Conservation (phyloP, 2,888 invertebrate genomes). For the Chelonus formosanus region DNA sequence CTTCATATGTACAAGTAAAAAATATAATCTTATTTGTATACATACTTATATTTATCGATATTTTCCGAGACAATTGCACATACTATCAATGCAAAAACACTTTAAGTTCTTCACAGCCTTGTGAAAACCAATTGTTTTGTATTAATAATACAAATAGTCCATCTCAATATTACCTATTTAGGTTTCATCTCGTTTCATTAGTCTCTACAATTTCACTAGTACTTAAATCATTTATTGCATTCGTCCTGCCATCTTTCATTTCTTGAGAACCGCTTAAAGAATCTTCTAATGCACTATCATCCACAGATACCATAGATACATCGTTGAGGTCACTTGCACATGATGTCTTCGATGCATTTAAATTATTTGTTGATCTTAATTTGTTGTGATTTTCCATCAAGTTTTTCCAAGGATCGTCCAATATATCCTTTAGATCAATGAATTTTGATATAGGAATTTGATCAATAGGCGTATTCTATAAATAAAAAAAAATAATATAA, state of each 20-base stretch:
- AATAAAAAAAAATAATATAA: constrained; percentile 35
- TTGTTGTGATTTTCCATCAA: constrained; percentile 34
- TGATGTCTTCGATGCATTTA: constrained; percentile 19
- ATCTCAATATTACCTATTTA: too few species aligned
- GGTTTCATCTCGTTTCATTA: too few species aligned
- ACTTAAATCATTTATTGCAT: background rate
- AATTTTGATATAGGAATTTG: constrained; percentile 46
- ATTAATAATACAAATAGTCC: background rate
- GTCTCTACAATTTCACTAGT: constrained; percentile 18
- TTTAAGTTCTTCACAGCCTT: constrained; percentile 50
- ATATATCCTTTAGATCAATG: constrained; percentile 48
- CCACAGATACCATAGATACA: background rate
- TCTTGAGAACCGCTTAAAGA: background rate
- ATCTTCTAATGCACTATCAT: background rate
- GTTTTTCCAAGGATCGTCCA: constrained; percentile 57
- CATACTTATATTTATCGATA: constrained; percentile 41
- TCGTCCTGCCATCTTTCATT: background rate
- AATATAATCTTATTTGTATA: background rate
- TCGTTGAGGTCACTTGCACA: background rate
- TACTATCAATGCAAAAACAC: constrained; percentile 36
- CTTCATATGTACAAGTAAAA: too few species aligned
- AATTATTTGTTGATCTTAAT: constrained; percentile 16
- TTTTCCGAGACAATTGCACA: constrained; percentile 49
- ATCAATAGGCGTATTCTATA: constrained; percentile 21
- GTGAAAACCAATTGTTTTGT: constrained; percentile 39